phyloP scores from a whole-genome alignment of 1,140 invertebrate genomes.

The Temnothorax longispinosus region DNA sequence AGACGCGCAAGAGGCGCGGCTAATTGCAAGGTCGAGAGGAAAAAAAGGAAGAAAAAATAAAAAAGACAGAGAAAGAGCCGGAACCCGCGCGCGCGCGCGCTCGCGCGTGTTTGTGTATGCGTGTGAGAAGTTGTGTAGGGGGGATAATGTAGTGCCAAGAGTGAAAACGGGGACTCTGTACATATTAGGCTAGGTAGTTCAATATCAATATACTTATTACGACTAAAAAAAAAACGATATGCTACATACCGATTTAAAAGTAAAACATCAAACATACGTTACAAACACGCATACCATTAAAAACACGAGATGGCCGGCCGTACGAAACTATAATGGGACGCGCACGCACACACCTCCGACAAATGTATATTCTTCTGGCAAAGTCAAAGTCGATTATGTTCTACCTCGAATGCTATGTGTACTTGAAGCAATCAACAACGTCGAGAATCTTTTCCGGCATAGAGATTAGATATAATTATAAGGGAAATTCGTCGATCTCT shows the following conservation, averaged over 20 bases:
- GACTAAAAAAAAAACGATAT: conserved; percentile 83
- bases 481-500: conserved; percentile 16
- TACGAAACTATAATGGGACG: conserved; percentile 73
- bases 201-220: conserved; percentile 84
- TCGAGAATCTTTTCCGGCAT: background rate
- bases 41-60: conserved; percentile 35
- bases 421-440: background rate
- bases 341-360: conserved; percentile 55
- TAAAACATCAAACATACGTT: conserved; percentile 75
- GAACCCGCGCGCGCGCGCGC: conserved; percentile 14
- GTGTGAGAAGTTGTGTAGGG: conserved; percentile 46
- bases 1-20: conserved; percentile 40
- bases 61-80: background rate
- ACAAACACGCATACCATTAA: conserved; percentile 77
- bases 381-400: conserved; percentile 14
- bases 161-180: conserved; percentile 80
- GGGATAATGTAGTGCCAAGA: conserved; percentile 82
- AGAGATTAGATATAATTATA: conserved; percentile 22
- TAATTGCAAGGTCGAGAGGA: conserved; percentile 50
- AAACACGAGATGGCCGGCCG: conserved; percentile 74
- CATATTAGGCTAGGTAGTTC: conserved; percentile 85
- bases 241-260: conserved; percentile 82
- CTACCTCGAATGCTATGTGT: conserved; percentile 27
- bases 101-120: conserved; percentile 39
- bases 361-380: conserved; percentile 23